Conservation (phyloP, 2,888 invertebrate species). For the Agonopterix heracliana region DNA sequence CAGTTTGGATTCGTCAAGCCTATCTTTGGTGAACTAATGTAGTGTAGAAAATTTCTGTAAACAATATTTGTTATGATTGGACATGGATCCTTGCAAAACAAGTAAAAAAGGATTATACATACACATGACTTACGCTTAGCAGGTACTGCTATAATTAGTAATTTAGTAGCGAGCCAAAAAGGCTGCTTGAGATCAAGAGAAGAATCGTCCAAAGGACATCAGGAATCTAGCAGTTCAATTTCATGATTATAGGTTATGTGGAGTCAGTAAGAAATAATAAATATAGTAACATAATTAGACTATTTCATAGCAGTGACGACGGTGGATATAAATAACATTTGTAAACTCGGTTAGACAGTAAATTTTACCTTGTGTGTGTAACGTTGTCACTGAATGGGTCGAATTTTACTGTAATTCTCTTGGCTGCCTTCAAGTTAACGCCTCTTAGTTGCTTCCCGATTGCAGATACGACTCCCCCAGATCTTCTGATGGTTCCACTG, state of each 20-base stretch:
- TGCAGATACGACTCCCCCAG: conserved; percentile 82
- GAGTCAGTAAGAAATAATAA: no score
- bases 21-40: conserved; percentile 80
- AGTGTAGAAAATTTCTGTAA: conserved; percentile 83
- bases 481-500: conserved; percentile 80
- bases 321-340: conserved; percentile 3
- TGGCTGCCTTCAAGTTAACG: conserved; percentile 87
- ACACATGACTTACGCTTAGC: no score
- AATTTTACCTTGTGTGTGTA: conserved; percentile 73
- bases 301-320: conserved; percentile 2
- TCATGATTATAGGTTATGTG: no score
- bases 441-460: conserved; percentile 82
- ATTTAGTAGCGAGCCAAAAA: no score
- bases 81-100: no score
- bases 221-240: no score
- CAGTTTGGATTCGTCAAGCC: conserved; percentile 84
- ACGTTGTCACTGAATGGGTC: conserved; percentile 89
- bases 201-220: no score
- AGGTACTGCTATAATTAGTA: no score
- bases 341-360: not conserved
- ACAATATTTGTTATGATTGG: conserved; percentile 2
- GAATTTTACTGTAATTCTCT: conserved; percentile 85
- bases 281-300: no score
- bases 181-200: no score
- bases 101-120: no score